phyloP scores from a whole-genome alignment of 2,797 vertebrate genomes.

The Lagorchestes hirsutus region DNA sequence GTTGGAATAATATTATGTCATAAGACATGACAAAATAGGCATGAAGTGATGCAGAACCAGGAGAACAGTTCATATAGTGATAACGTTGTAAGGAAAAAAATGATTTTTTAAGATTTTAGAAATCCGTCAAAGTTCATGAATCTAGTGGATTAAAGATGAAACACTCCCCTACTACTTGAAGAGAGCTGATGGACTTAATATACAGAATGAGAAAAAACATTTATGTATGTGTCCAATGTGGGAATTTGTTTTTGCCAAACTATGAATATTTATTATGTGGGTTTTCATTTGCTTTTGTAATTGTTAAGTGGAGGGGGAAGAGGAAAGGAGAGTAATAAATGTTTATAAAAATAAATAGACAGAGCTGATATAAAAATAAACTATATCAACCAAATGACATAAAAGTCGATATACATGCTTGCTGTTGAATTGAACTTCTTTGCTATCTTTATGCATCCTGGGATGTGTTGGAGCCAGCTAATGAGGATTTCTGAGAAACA shows the following conservation, averaged over 20 bases:
- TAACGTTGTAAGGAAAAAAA: not conserved
- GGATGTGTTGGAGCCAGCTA: too few species aligned
- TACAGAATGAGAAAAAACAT: not conserved
- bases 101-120: not conserved
- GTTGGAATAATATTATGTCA: not conserved
- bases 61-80: not conserved
- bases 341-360: not conserved
- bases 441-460: not conserved
- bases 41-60: not conserved
- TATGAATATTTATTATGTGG: not conserved
- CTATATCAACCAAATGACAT: not conserved
- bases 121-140: not conserved
- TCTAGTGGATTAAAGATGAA: not conserved
- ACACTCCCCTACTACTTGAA: not conserved
- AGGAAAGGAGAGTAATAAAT: not conserved
- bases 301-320: not conserved
- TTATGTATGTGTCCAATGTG: not conserved
- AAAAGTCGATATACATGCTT: not conserved
- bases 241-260: not conserved
- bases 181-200: not conserved
- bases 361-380: not conserved
- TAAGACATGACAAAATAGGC: not conserved
- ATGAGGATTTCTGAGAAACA: not conserved
- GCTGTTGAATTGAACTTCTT: not conserved
- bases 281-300: not conserved